Conservation (phyloP, 2,797 vertebrate genomes). For the Lemur catta region DNA sequence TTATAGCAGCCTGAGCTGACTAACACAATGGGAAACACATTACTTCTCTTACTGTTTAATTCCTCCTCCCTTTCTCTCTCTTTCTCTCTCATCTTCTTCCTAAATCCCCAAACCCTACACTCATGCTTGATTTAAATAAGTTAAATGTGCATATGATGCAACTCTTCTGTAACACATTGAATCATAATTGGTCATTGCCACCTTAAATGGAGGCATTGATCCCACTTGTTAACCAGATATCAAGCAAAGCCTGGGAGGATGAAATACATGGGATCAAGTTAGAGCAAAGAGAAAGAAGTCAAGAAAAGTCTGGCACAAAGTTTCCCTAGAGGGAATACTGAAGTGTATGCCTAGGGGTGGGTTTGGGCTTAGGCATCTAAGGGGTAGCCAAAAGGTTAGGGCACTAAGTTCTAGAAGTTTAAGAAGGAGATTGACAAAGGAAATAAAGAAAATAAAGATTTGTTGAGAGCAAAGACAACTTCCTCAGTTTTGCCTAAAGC, state of each 20-base stretch:
- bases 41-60: neutral
- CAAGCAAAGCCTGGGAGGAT: neutral
- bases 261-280: neutral
- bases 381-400: neutral
- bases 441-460: slow-evolving; percentile 33
- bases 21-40: neutral
- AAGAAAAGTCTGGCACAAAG: neutral
- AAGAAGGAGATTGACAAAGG: neutral
- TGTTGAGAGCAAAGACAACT: neutral
- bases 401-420: neutral
- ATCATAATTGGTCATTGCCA: neutral
- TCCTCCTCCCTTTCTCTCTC: neutral
- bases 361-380: neutral
- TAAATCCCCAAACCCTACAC: neutral
- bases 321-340: neutral
- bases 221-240: neutral
- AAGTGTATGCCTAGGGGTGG: neutral
- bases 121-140: neutral
- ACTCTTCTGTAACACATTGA: neutral
- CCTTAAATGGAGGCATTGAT: neutral
- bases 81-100: neutral
- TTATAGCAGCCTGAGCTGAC: neutral
- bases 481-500: slow-evolving; percentile 43
- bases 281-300: neutral
- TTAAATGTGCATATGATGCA: neutral